Percentiles rank a stretch among this genome's conserved stretches.
phyloP scores from a whole-genome alignment of 2,113 vertebrate species.

The Cathartes aura region DNA sequence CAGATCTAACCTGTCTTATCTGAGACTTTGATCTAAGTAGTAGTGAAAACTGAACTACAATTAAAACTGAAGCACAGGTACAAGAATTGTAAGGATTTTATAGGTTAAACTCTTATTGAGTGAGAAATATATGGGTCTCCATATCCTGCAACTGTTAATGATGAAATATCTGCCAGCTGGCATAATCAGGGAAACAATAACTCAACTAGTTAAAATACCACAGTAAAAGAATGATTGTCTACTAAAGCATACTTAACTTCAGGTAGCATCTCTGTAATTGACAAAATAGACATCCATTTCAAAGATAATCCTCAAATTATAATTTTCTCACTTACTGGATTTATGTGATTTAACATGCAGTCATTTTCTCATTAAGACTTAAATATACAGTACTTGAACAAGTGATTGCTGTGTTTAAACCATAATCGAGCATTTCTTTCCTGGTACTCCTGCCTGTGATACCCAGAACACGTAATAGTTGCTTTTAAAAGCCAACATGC shows the following conservation, averaged over 20 bases:
- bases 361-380: conserved; percentile 15
- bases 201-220: background rate
- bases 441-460: background rate
- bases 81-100: background rate
- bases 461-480: background rate
- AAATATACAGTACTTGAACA: background rate
- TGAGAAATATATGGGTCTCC: background rate
- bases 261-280: background rate
- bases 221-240: background rate
- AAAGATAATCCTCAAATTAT: background rate
- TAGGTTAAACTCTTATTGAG: background rate
- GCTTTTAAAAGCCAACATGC: background rate
- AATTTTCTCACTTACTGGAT: background rate
- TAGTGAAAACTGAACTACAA: background rate
- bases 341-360: background rate
- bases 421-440: background rate
- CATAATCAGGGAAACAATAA: background rate
- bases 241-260: background rate
- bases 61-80: background rate
- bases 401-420: background rate
- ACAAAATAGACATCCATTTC: background rate
- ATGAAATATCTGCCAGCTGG: background rate
- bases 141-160: background rate
- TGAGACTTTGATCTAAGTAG: background rate
- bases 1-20: background rate